Base-by-base conservation (phyloP, 2,797 vertebrate genomes). In the Lagorchestes hirsutus region DNA sequence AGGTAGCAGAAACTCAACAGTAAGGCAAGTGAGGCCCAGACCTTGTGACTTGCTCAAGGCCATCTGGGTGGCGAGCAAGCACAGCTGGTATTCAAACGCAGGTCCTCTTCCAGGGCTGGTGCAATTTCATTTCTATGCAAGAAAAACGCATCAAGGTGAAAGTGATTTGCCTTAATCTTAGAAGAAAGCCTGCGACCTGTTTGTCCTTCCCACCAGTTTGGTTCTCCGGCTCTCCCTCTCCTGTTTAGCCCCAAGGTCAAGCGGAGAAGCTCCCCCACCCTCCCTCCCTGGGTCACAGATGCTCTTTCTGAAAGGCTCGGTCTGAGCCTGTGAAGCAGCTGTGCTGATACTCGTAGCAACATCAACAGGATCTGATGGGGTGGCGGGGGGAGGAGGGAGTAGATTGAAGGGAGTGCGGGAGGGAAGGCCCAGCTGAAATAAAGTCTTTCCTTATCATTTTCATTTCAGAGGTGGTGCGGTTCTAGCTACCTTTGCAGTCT, bases 401-500 rank as follows among this genome's bases (percentile, higher is more conserved):
- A 54, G 9, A 62, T 8, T 0, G 92, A 54, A 29, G 0, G 92
- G 16, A 12, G 10, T 31, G 28, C 14, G 18, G n/a, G 2, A 90
- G 4, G 46, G 29, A 18, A 52, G 0, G 18, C 1, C 27, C 34
- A 18, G 91, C 74, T 93, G 74, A 87, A 74, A 40, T 74, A 74
- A n/a, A 97, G 97, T 31, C 94, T 52, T 74, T 67, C 34, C 34
- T 0, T 0, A 10, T 94, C 11, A 29, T 92, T 92, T 27, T 0
- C 55, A 0, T 52, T 58, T 57, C n/a, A 10, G 74, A 2, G n/a
- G 1, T 1, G 24, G 27, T 9, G 59, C 14, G 34, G 59, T n/a
- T 0, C 46, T 8, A 10, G 9, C 9, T 6, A 0, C 4, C 4
- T 13, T 28, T 4, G 29, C 57, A 9, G 1, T 1, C 14, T 1